Conservation (phyloP, 1,140 invertebrate species). For the Anadara kagoshimensis region DNA sequence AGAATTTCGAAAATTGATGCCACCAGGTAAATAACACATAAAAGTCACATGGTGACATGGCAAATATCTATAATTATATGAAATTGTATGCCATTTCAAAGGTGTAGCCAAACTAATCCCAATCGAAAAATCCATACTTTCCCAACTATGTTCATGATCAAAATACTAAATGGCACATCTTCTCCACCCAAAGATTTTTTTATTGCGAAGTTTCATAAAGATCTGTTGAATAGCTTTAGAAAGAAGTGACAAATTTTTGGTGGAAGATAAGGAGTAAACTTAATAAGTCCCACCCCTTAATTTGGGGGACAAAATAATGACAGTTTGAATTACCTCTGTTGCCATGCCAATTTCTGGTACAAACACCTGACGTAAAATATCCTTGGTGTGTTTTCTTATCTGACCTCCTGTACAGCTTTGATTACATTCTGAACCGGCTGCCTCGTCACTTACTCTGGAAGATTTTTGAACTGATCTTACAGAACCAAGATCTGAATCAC, state of each 20-base stretch:
- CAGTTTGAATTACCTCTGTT: slow-evolving; percentile 51
- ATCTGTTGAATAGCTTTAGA: neutral
- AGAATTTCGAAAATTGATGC: no score
- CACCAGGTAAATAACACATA: no score
- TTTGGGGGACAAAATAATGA: neutral
- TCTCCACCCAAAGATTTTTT: no score
- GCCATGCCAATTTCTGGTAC: slow-evolving; percentile 71
- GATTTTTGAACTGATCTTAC: slow-evolving; percentile 35
- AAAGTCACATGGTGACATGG: no score
- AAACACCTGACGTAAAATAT: slow-evolving; percentile 63
- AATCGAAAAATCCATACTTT: no score
- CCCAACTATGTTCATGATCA: no score
- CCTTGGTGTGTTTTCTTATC: slow-evolving; percentile 34
- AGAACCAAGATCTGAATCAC: slow-evolving; percentile 45
- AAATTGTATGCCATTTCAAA: no score
- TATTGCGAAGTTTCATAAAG: no score
- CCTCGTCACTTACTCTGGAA: slow-evolving; percentile 11
- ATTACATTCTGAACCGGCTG: slow-evolving; percentile 43
- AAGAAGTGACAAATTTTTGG: neutral
- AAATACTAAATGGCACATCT: no score
- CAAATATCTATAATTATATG: no score
- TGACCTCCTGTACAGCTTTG: slow-evolving; percentile 21
- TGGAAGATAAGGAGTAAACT: neutral
- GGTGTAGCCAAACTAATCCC: no score
- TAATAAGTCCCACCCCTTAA: neutral